Evolutionary conservation across 2,113 vertebrate genomes (phyloP).

Genomic region (Pipa parva): DNA sequence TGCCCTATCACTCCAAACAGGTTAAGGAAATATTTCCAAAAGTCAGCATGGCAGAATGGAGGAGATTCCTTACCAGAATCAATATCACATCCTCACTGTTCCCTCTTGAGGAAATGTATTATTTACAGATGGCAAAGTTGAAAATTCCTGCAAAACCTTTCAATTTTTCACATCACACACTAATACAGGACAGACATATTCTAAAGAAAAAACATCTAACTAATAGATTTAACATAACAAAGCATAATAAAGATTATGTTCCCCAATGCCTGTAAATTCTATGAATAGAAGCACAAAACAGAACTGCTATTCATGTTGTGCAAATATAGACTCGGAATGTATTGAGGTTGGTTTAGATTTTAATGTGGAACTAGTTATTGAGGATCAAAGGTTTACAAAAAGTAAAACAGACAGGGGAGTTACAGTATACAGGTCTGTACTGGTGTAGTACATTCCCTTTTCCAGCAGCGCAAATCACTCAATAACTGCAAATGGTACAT

Average conservation of each 20-base stretch:
- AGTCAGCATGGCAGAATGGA: constrained; percentile 8
- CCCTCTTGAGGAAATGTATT: constrained; percentile 15
- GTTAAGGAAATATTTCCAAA: constrained; percentile 13
- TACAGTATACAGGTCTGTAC: not conserved
- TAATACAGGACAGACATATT: not conserved
- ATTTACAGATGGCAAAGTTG: constrained; percentile 27
- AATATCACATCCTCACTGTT: constrained; percentile 26
- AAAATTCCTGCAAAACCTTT: constrained; percentile 19
- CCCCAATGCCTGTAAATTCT: not conserved
- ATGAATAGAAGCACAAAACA: not conserved
- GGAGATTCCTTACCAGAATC: constrained; percentile 23
- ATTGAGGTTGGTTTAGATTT: not conserved
- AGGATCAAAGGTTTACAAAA: not conserved
- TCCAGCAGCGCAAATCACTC: not conserved
- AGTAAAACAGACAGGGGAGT: not conserved
- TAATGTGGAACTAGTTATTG: not conserved
- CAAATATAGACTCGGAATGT: constrained; percentile 13
- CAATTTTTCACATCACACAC: constrained; percentile 3
- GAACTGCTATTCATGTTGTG: not conserved
- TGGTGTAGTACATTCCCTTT: not conserved
- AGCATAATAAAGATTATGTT: constrained; percentile 1
- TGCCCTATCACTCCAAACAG: constrained; percentile 18
- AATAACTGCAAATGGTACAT: not conserved
- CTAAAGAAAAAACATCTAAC: not conserved
- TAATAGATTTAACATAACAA: too few relatives aligned